Evolutionary conservation across 2,113 vertebrate species (phyloP).

Genomic region (Scomber colias): DNA sequence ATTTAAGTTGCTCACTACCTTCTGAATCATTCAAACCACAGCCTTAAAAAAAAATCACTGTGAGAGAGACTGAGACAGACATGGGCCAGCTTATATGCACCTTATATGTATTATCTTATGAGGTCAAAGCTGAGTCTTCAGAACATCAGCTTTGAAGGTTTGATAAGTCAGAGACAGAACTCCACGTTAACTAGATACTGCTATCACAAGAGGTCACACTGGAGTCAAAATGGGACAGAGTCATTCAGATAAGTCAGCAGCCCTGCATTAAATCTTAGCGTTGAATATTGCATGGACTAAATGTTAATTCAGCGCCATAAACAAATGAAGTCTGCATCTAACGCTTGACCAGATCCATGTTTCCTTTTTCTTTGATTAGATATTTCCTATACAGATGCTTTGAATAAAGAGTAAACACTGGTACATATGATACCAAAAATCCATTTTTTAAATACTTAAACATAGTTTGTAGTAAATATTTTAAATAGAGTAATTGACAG

Average conservation of each 20-base stretch:
- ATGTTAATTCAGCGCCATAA: not conserved
- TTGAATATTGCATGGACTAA: not conserved
- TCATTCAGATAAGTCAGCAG: slow-evolving; percentile 6
- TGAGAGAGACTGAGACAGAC: not conserved
- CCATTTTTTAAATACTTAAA: too few species aligned
- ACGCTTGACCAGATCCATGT: too few species aligned
- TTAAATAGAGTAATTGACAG: too few species aligned
- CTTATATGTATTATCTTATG: not conserved
- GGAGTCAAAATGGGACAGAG: not conserved
- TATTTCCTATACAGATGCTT: too few species aligned
- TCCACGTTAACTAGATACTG: not conserved
- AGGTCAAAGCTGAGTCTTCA: slow-evolving; percentile 2
- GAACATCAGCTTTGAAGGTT: not conserved
- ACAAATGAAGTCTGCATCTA: not conserved
- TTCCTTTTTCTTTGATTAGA: too few species aligned
- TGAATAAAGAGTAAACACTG: too few species aligned
- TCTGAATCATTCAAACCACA: slow-evolving; percentile 50
- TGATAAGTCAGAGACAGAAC: slow-evolving; percentile 5
- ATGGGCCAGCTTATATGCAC: too few species aligned
- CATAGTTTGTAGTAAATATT: too few species aligned
- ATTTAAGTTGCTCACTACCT: slow-evolving; percentile 4
- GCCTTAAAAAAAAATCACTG: not conserved
- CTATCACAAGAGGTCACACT: not conserved
- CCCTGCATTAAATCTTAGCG: not conserved
- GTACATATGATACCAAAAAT: too few species aligned